Conservation (phyloP, 2,113 vertebrate genomes). For the Scopus umbretta region DNA sequence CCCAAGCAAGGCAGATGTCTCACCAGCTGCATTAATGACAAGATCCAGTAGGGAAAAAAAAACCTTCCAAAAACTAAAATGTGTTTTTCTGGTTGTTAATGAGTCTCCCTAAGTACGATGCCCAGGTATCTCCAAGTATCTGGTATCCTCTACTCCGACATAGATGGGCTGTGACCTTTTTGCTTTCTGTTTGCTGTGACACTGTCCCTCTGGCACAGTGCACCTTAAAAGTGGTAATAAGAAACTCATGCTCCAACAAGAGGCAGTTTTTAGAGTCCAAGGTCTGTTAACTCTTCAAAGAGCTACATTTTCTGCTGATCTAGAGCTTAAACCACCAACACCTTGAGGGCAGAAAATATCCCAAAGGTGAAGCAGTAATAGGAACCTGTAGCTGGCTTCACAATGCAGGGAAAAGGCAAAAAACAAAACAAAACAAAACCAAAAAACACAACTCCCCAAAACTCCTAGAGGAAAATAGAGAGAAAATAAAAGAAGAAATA, state of each 20-base stretch:
- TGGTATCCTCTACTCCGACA: neutral
- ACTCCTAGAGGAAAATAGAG: neutral
- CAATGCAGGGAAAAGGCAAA: neutral
- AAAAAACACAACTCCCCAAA: too few species aligned
- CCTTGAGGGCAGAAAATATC: neutral
- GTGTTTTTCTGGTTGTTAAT: neutral
- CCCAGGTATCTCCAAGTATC: neutral
- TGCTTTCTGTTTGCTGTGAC: neutral
- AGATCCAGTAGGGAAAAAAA: neutral
- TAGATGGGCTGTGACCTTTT: neutral
- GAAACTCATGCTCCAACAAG: neutral
- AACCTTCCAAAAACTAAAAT: neutral
- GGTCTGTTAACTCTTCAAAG: neutral
- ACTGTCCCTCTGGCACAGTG: neutral
- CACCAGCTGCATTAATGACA: neutral
- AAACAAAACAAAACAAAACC: too few species aligned
- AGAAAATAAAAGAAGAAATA: neutral
- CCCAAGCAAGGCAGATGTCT: neutral
- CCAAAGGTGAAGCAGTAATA: neutral
- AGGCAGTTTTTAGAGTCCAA: neutral
- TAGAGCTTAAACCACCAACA: neutral
- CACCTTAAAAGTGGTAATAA: neutral
- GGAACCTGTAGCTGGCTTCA: neutral
- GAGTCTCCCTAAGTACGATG: neutral
- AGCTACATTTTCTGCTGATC: neutral